phyloP scores from a whole-genome alignment of 2,113 vertebrate species.

The Xiphophorus couchianus region DNA sequence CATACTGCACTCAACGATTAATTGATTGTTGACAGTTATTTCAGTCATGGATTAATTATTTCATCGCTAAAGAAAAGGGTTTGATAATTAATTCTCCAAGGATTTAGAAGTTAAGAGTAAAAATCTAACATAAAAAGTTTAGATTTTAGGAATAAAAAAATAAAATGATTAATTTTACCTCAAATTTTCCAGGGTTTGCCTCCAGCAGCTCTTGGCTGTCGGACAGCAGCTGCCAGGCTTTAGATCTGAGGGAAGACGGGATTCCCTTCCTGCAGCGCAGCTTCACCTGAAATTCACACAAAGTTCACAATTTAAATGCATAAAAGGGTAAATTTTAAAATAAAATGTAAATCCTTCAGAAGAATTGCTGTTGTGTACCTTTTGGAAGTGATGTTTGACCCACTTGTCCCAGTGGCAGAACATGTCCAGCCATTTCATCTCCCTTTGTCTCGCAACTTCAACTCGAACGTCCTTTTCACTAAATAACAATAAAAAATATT shows the following conservation, averaged over 20 bases:
- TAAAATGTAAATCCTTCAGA: neutral
- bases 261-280: slow-evolving; percentile 91
- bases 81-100: neutral
- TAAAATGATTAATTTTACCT: slow-evolving; percentile 73
- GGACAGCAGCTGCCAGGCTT: slow-evolving; percentile 91
- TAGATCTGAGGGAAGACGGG: slow-evolving; percentile 88
- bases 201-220: slow-evolving; percentile 88
- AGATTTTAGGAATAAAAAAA: neutral
- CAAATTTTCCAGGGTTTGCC: slow-evolving; percentile 86
- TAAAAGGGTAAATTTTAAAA: neutral
- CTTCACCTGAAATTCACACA: slow-evolving; percentile 82
- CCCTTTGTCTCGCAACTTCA: slow-evolving; percentile 89
- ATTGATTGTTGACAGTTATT: too few relatives aligned
- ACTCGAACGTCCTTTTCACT: slow-evolving; percentile 85
- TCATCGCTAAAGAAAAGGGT: too few relatives aligned
- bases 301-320: neutral
- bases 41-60: too few relatives aligned
- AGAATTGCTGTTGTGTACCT: slow-evolving; percentile 74
- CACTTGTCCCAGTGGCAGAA: slow-evolving; percentile 93
- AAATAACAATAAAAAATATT: neutral
- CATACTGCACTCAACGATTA: too few relatives aligned
- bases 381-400: slow-evolving; percentile 88
- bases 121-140: neutral
- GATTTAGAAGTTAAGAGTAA: neutral
- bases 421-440: slow-evolving; percentile 95